Base-by-base conservation (phyloP, 2,113 vertebrate species). In the Cynoglossus semilaevis region DNA sequence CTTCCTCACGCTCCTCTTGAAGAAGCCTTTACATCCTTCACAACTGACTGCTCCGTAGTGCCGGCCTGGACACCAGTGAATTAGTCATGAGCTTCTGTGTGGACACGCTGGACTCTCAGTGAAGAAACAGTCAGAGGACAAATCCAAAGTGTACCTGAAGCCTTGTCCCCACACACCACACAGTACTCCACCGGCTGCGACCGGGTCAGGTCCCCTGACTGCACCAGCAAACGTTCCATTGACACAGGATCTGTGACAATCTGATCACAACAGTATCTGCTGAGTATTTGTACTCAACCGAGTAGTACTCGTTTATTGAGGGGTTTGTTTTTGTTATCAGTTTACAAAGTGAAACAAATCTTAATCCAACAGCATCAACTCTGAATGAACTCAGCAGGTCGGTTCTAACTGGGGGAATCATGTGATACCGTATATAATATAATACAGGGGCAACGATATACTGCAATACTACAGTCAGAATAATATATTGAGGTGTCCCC, bases 31-130 rank as follows among this genome's bases (percentile, higher is more conserved):
- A 85, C 97, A 99, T 55, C 97, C 97, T 71, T 99, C 97, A 67
- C 97, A 99, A 69, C 96, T 99, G 82, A 99, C 95, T 1, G 97
- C 97, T 75, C 97, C 97, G 83, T 98, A 99, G 80, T 98, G 97
- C 79, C 97, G 95, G 67, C 97, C 97, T 98, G 70, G 65, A 51
- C 16, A 58, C 15, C 57, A 51, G 83, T 14, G 77, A 41, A 66
- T 51, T 69, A 19, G 18, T 16, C 55, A 37, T 50, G 46, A 38
- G 48, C 7, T 6, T 1, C 6, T 64, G 36, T 9, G 11, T 37
- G 14, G 9, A 14, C 47, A 8, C 53, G 48, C 45, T 16, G 45
- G 61, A 29, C 22, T 29, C 41, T 63, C 5, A 9, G 7, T 35
- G 15, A 47, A 62, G 22, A 8, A 19, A 34, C 36, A 61, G 18